These are phyloP conservation scores for Rhinichthys osculus DNA, from an alignment of 2,797 vertebrate genomes.

Conservation along the genomic window DNA sequence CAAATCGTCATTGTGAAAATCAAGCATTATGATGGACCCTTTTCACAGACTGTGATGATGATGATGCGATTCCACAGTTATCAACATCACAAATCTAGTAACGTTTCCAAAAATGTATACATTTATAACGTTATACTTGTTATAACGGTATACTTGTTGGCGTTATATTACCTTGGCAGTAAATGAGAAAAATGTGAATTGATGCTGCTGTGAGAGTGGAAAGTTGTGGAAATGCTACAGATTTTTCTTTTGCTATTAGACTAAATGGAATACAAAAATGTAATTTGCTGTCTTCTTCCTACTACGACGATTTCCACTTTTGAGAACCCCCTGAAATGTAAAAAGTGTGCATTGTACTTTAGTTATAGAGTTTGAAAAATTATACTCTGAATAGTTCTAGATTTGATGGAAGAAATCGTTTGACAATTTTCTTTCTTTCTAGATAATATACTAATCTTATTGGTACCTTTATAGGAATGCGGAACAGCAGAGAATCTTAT, in stretches of 20 bases:
- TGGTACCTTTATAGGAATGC: constrained; percentile 83
- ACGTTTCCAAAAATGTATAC: neutral
- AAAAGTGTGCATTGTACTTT: neutral
- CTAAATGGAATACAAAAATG: neutral
- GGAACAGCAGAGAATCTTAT: constrained; percentile 95
- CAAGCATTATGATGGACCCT: neutral
- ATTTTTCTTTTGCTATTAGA: neutral
- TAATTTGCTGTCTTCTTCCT: neutral
- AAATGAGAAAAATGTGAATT: neutral
- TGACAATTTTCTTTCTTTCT: constrained; percentile 28
- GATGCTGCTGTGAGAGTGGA: neutral
- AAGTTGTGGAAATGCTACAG: neutral
- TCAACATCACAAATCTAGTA: neutral
- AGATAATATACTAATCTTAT: neutral
- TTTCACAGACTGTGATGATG: neutral
- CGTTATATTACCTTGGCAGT: neutral
- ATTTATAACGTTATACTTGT: neutral
- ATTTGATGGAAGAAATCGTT: neutral
- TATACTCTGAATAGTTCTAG: neutral
- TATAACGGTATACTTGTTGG: neutral
- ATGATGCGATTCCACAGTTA: neutral
- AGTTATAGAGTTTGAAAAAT: neutral
- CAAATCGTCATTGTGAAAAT: neutral
- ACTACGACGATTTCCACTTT: neutral
- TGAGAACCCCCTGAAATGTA: neutral